Evolutionary conservation across 2,113 vertebrate species (phyloP).

Genomic region (Zapus hudsonius): DNA sequence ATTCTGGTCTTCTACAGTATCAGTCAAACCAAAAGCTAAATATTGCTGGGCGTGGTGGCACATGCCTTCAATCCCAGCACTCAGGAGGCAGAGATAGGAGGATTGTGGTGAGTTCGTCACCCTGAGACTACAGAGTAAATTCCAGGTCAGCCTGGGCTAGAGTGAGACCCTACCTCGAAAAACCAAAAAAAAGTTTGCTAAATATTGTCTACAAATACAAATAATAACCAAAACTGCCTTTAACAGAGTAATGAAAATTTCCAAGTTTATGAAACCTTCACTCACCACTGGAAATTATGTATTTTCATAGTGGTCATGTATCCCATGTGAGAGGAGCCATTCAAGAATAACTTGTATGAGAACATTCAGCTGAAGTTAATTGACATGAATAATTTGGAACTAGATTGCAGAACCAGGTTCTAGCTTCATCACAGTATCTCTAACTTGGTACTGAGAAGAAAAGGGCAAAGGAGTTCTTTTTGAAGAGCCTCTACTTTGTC

Average conservation of each 20-base stretch:
- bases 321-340: not conserved
- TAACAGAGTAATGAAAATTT: not conserved
- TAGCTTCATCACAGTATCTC: not conserved
- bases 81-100: no score
- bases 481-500: not conserved
- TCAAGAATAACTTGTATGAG: constrained; percentile 5
- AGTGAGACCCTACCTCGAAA: no score
- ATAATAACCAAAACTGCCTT: not conserved
- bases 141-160: no score
- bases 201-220: constrained; percentile 7
- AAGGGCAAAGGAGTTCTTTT: not conserved
- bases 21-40: constrained; percentile 45
- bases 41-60: no score
- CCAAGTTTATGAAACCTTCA: not conserved
- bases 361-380: not conserved
- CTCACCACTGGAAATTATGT: not conserved
- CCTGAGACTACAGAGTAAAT: no score
- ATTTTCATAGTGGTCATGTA: not conserved
- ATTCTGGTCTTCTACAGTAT: not conserved
- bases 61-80: no score
- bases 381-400: constrained; percentile 33
- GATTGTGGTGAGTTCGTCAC: no score
- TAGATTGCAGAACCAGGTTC: not conserved
- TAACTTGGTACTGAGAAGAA: not conserved
- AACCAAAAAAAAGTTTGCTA: constrained; percentile 38